Base-by-base conservation (phyloP, 2,113 vertebrate genomes). In the Periophthalmodon schlosseri region DNA sequence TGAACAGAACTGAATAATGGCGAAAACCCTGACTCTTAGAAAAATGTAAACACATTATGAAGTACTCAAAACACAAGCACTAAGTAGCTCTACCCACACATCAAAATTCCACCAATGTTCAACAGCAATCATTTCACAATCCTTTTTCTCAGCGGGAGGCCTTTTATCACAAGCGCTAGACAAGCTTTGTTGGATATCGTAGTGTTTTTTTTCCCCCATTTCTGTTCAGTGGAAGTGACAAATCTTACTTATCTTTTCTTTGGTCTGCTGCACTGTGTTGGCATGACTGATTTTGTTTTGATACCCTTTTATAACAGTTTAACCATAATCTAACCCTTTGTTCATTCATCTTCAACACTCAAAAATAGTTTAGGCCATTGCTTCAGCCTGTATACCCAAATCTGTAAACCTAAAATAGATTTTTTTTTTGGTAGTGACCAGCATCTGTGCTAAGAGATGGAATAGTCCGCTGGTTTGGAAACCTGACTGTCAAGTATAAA, bases 211-310 rank as follows among this genome's bases (percentile, higher is more conserved):
- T 39, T n/a, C 8, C 36, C 39, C n/a, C 63, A 39, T 65, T 36
- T 36, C 63, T n/a, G 16, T 65, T 65, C 34, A 8, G 33, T 65
- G 63, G 33, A 20, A 39, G 20, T 39, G 63, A 65, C 63, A 65
- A 65, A 65, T 65, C 34, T 65, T 39, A 8, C 60, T 20, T 63
- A 63, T 63, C 60, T 63, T 63, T 15, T 63, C 28, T 65, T 10
- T 13, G 34, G 18, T 65, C 5, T 63, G 28, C 60, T 63, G 23
- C 60, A 20, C 6, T 7, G 28, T 34, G 28, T 18, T 63, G 60
- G 6, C 28, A 61, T 15, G 58, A 61, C 28, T 15, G 58, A 61
- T 61, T 33, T 28, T 5, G 13, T 61, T 61, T 28, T 61, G 12
- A 16, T 24, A 61, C 8, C 54, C 54, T 57, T 57, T 52, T 52